Percentiles rank a stretch among this genome's conserved stretches.
Conservation (phyloP, 2,888 invertebrate species). For the Unio delphinus region DNA sequence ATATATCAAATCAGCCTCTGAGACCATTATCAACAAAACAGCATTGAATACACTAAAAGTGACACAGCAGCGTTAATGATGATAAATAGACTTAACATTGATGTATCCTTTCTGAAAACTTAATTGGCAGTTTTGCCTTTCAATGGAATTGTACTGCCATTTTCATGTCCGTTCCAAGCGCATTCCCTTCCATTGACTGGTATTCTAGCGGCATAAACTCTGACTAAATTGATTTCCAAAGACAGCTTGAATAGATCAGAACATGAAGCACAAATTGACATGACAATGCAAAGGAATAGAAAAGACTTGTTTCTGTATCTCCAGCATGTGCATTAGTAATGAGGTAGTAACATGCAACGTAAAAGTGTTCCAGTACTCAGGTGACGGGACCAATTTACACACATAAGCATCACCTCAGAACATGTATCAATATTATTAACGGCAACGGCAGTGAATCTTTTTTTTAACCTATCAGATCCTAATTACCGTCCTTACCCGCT, state of each 20-base stretch:
- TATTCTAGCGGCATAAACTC: conserved; percentile 15
- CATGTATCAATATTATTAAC: too few relatives aligned
- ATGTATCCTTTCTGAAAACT: conserved; percentile 37
- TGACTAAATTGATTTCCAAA: conserved; percentile 23
- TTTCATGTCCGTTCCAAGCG: conserved; percentile 11
- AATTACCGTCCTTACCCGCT: too few relatives aligned
- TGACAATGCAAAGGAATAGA: conserved; percentile 4
- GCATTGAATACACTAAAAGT: conserved; percentile 22
- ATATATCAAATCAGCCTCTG: too few relatives aligned
- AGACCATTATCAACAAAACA: too few relatives aligned
- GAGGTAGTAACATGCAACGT: too few relatives aligned
- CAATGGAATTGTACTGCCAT: conserved; percentile 24
- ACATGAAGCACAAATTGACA: conserved; percentile 3
- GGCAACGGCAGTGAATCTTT: too few relatives aligned
- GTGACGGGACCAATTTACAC: too few relatives aligned
- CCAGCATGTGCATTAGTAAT: too few relatives aligned
- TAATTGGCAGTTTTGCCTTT: conserved; percentile 28
- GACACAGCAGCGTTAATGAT: conserved; percentile 31
- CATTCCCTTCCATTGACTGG: conserved; percentile 13
- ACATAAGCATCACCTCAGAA: too few relatives aligned
- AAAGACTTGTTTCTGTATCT: not conserved
- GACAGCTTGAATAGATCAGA: conserved; percentile 21
- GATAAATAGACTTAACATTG: conserved; percentile 27
- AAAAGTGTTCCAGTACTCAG: too few relatives aligned
- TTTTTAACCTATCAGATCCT: too few relatives aligned